Base-by-base conservation (phyloP, 2,113 vertebrate genomes). In the Patagioenas fasciata region DNA sequence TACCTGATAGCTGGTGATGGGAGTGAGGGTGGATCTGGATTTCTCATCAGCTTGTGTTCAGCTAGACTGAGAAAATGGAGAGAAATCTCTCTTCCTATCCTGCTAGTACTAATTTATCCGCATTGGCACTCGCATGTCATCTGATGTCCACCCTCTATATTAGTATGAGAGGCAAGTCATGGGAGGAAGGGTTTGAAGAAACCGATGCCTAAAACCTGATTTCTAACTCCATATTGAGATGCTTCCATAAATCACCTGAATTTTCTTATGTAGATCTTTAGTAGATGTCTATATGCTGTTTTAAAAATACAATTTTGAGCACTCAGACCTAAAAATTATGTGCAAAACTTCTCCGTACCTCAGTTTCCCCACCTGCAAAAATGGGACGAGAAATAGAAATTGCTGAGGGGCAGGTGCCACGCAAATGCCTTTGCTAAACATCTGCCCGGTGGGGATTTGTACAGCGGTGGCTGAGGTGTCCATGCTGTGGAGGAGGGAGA, bases 301-400 rank as follows among this genome's bases (percentile, higher is more conserved):
- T 56, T 25, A 57, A 42, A 80, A 77, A 71, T 2, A 11, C 17
- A 60, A 2, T 13, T 75, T 44, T 13, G 19, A 60, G 10, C 40
- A 50, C 3, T 6, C 21, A 53, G 36, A 26, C 34, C 11, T 3
- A 58, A 77, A 75, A 24, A 13, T 3, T 25, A 58, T 10, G 3
- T 23, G 15, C 28, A 21, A 56, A 80, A 6, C 24, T 32, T 36
- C 42, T 74, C 8, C 0, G 0, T 38, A 8, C 7, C 38, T 91
- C 26, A 7, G 13, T 80, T 83, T 90, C 21, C 32, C 32, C 10
- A 15, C 10, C 1, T 1, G 21, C 15, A 38, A 89, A 93, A 87
- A 53, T 0, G 6, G 24, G 26, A 5, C 29, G 60, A 78, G 40
- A 15, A 69, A 5, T 3, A 51, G 34, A 31, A 77, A 73, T 10